Evolutionary conservation across 2,797 vertebrate genomes (phyloP).

Genomic region (Onychomys leucogaster): DNA sequence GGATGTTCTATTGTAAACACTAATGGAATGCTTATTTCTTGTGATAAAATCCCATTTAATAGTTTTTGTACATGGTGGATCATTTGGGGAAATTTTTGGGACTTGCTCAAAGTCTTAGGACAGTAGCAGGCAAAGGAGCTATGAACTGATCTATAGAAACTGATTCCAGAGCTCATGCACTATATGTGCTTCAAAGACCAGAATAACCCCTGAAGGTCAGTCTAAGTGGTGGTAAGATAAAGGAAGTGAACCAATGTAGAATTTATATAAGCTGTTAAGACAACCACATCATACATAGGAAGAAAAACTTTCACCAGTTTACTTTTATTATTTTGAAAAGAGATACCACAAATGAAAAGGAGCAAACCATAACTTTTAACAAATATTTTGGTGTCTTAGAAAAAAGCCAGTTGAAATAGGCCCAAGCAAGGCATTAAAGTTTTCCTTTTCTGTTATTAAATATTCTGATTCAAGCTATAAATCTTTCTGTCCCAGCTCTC

Average conservation of each 20-base stretch:
- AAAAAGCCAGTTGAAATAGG: background rate
- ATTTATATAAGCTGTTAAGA: conserved; percentile 1
- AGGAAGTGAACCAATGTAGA: background rate
- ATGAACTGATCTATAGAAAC: background rate
- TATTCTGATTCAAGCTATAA: conserved; percentile 53
- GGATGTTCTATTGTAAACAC: background rate
- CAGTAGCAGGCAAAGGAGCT: background rate
- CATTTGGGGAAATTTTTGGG: background rate
- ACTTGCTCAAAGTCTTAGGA: background rate
- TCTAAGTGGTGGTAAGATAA: background rate
- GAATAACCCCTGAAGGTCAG: background rate
- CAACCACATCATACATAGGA: background rate
- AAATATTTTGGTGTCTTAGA: conserved; percentile 40
- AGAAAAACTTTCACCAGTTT: background rate
- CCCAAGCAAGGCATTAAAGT: background rate
- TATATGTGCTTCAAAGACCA: background rate
- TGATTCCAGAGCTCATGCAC: background rate
- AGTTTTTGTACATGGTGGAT: background rate
- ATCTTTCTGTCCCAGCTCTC: conserved; percentile 30
- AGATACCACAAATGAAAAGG: conserved; percentile 21
- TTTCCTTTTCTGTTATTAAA: conserved; percentile 25
- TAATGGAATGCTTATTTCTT: background rate
- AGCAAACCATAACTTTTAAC: background rate
- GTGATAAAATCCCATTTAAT: background rate
- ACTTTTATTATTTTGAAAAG: background rate